phyloP scores from a whole-genome alignment of 2,888 invertebrate species.

The Electrophaes corylata region DNA sequence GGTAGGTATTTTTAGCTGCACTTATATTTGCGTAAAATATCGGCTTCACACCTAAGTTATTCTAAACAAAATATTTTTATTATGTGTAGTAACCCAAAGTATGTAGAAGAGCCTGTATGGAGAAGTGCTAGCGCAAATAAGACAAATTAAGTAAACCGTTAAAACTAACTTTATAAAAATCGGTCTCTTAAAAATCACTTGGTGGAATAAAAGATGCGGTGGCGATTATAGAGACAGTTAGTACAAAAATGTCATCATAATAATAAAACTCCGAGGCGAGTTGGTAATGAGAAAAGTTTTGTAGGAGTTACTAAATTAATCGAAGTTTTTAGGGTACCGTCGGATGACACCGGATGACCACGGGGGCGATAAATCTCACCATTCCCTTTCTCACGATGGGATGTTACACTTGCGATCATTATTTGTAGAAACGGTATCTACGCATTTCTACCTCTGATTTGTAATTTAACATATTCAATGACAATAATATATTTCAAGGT shows the following conservation, averaged over 20 bases:
- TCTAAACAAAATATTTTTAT: too few species aligned
- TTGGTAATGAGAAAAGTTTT: slow-evolving; percentile 62
- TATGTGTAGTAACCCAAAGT: too few species aligned
- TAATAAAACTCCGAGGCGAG: slow-evolving; percentile 43
- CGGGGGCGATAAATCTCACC: slow-evolving; percentile 41
- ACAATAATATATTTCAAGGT: too few species aligned
- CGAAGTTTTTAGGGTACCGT: slow-evolving; percentile 51
- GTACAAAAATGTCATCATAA: slow-evolving; percentile 50
- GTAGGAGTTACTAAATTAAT: slow-evolving; percentile 55
- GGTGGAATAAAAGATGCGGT: slow-evolving; percentile 20
- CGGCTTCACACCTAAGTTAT: too few species aligned
- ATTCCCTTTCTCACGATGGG: slow-evolving; percentile 17
- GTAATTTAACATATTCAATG: too few species aligned
- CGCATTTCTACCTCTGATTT: not conserved
- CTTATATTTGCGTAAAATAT: too few species aligned
- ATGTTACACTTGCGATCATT: not conserved
- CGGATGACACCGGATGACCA: slow-evolving; percentile 40
- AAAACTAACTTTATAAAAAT: too few species aligned
- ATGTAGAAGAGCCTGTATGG: too few species aligned
- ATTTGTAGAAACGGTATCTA: not conserved
- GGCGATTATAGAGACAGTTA: slow-evolving; percentile 24
- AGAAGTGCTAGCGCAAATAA: too few species aligned
- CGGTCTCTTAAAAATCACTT: slow-evolving; percentile 12
- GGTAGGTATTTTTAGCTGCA: too few species aligned
- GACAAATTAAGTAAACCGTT: too few species aligned